Percentiles rank a stretch among this genome's conserved stretches.
These are phyloP conservation scores for Laterallus jamaicensis DNA, from an alignment of 2,113 vertebrate species.

Conservation along the genomic window DNA sequence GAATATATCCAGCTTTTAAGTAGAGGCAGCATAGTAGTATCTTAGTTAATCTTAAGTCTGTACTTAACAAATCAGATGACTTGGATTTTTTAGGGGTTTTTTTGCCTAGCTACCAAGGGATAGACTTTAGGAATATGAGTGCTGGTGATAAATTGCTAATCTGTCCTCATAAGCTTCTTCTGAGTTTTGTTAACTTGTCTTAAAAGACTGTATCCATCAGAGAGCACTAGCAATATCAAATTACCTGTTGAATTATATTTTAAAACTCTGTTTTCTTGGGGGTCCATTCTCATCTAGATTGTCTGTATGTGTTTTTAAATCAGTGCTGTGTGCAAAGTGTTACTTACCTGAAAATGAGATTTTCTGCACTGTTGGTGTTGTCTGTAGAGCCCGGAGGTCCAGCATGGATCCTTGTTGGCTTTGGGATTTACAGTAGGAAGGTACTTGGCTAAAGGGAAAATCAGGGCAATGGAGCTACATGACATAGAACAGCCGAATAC, in stretches of 20 bases:
- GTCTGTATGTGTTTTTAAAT: neutral
- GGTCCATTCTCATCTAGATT: neutral
- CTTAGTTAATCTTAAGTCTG: neutral
- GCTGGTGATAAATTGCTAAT: neutral
- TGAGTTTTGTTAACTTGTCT: neutral
- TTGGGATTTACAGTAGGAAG: slow-evolving; percentile 94
- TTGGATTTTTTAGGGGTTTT: neutral
- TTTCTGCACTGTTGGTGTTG: slow-evolving; percentile 21
- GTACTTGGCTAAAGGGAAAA: slow-evolving; percentile 86
- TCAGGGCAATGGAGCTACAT: slow-evolving; percentile 64
- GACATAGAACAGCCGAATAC: slow-evolving; percentile 66
- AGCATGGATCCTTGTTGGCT: slow-evolving; percentile 94
- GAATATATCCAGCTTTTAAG: neutral
- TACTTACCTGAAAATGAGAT: slow-evolving; percentile 22
- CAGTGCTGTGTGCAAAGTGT: neutral
- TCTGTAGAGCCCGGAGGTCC: slow-evolving; percentile 90
- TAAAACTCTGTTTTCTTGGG: neutral
- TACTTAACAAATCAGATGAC: neutral
- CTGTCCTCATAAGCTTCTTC: neutral
- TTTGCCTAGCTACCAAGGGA: neutral
- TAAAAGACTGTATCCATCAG: neutral
- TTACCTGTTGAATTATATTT: neutral
- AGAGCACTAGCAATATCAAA: neutral
- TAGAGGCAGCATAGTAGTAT: neutral
- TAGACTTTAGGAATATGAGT: neutral